Evolutionary conservation across 2,888 invertebrate species (phyloP).

Genomic region (Drosophila infuscata): DNA sequence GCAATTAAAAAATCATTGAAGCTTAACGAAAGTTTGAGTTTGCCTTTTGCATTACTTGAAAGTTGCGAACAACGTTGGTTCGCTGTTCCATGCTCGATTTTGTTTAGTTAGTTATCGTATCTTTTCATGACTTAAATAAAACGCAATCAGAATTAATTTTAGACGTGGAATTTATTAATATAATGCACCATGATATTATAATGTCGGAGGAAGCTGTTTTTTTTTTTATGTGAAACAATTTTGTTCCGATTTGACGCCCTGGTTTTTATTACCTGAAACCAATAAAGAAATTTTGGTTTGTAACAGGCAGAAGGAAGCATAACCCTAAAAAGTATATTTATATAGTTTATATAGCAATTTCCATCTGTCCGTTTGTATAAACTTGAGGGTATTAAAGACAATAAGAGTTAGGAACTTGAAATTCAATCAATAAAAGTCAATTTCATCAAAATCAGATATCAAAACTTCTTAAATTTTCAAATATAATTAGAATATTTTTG

Average conservation of each 20-base stretch:
- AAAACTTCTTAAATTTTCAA: neutral
- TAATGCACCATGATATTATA: neutral
- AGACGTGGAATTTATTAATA: neutral
- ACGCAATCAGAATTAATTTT: neutral
- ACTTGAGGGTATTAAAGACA: neutral
- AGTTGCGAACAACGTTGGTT: neutral
- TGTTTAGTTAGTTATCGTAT: neutral
- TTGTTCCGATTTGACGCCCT: neutral
- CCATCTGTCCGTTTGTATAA: neutral
- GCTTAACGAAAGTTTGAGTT: neutral
- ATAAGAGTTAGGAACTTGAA: neutral
- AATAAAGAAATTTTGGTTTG: neutral
- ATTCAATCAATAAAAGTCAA: neutral
- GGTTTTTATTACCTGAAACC: neutral
- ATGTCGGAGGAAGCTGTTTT: neutral
- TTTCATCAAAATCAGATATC: neutral
- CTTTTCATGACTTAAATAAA: slow-evolving; percentile 4
- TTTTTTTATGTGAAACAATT: neutral
- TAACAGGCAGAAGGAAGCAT: neutral
- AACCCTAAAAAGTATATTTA: neutral
- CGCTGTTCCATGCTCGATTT: neutral
- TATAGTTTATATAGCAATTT: neutral
- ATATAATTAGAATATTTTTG: neutral
- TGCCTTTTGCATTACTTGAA: neutral
- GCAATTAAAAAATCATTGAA: slow-evolving; percentile 49